Evolutionary conservation across 2,888 invertebrate genomes (phyloP).

Genomic region (Epinotia brunnichana): DNA sequence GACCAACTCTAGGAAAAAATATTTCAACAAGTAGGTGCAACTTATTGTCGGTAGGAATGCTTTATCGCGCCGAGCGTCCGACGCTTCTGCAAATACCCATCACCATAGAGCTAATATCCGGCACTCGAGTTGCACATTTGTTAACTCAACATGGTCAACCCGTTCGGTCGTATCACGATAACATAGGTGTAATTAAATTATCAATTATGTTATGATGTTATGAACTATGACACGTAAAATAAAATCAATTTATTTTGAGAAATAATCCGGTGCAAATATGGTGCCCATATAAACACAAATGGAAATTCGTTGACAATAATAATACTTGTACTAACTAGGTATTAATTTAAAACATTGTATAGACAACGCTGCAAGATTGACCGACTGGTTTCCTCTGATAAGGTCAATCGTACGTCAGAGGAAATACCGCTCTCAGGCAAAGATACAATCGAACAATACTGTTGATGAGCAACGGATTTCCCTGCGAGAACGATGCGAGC

Average conservation of each 20-base stretch:
- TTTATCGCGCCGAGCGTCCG: not conserved
- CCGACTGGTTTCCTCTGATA: constrained; percentile 27
- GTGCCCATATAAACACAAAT: not conserved
- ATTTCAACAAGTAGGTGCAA: not conserved
- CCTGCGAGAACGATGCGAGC: constrained; percentile 53
- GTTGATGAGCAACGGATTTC: constrained; percentile 63
- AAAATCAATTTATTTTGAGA: too few relatives aligned
- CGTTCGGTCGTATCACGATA: too few relatives aligned
- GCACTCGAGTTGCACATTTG: too few relatives aligned
- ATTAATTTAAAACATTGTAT: constrained; percentile 3
- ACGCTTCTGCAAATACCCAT: too few relatives aligned
- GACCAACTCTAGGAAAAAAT: too few relatives aligned
- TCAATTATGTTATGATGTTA: too few relatives aligned
- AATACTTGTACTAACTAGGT: not conserved
- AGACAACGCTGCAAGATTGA: constrained; percentile 8
- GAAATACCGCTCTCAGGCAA: constrained; percentile 61
- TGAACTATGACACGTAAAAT: too few relatives aligned
- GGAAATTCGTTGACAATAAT: not conserved
- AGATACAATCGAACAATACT: constrained; percentile 42
- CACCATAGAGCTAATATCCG: too few relatives aligned
- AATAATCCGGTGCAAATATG: too few relatives aligned
- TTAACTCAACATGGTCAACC: too few relatives aligned
- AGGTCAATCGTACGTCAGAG: constrained; percentile 54
- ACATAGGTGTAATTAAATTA: too few relatives aligned
- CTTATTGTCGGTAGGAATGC: not conserved